Percentiles rank a stretch among this genome's conserved stretches.
phyloP scores from a whole-genome alignment of 37 sponge, comb jelly and placozoan genomes.

The Eunapius fragilis region DNA sequence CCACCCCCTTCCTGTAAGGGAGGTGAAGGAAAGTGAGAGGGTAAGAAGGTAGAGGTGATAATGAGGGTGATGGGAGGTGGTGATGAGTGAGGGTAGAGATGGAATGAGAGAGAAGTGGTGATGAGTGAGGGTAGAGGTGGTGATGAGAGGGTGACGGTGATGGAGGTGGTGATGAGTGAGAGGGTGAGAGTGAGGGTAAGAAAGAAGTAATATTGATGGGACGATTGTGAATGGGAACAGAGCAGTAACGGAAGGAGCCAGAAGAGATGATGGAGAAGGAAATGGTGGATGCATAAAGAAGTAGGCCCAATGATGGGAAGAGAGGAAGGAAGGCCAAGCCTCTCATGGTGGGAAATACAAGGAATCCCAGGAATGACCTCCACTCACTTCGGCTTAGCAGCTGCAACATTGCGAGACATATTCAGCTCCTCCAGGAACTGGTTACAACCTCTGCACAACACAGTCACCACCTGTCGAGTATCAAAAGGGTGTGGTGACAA shows the following conservation, averaged over 20 bases:
- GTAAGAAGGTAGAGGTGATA: not conserved
- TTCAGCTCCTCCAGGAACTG: slow-evolving; percentile 61
- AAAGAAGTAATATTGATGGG: not conserved
- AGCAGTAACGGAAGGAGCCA: not conserved
- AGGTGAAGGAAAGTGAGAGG: not conserved
- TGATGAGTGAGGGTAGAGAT: not conserved
- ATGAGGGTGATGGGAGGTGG: not conserved
- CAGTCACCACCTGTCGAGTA: slow-evolving; percentile 32
- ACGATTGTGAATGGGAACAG: not conserved
- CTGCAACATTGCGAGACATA: slow-evolving; percentile 43
- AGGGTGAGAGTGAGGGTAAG: not conserved
- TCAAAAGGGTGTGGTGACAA: not conserved
- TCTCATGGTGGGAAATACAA: too few species aligned
- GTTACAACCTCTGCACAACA: slow-evolving; percentile 59
- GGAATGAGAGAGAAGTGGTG: not conserved
- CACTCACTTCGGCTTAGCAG: slow-evolving; percentile 22
- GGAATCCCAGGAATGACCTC: too few species aligned
- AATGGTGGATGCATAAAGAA: too few species aligned
- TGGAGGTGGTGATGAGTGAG: not conserved
- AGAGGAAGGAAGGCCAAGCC: too few species aligned
- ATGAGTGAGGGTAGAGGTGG: not conserved
- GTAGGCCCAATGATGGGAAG: too few species aligned
- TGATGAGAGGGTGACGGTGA: not conserved
- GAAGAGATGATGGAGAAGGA: not conserved
- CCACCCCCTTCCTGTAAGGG: slow-evolving; percentile 8